Evolutionary conservation across 2,888 invertebrate genomes (phyloP), one percentile per base, ranked within the genome.

Genomic region (Sympetrum striolatum): DNA sequence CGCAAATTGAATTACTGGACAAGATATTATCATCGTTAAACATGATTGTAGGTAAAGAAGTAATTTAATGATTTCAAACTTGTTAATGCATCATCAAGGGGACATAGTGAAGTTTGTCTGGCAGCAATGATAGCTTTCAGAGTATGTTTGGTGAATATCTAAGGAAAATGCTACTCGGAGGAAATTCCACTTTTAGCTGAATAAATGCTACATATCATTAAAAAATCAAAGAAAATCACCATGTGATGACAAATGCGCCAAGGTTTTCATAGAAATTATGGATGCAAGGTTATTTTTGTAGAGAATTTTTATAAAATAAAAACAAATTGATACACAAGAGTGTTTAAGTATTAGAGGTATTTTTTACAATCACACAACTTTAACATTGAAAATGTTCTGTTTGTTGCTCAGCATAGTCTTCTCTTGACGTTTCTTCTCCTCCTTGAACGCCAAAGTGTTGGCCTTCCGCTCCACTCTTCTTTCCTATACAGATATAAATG

Each of bases 391-490:
- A 35, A 92, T 91, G 91, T 92, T 93, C 37, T 96, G 96, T 93
- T 94, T 96, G 92, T 97, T 97, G 93, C 98, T 98, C 91, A 97
- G 93, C 92, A 96, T 94, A 86, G 97, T 96, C 93, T 97, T 97
- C 93, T 96, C 96, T 93, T 97, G 97, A 5, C 96, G 94, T 92
- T 97, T 97, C 94, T 97, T 96, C 93, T 98, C 98, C 92, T 98
- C 97, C 93, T 97, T 98, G 93, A 98, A 98, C 0, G 97, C 98
- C 60, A 96, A 95, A 18, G 95, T 95, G 93, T 98, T 98, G 0
- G 96, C 96, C 93, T 98, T 98, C 94, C 96, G 96, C 93, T 98
- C 98, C 90, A 96, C 93, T 93, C 98, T 95, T 91, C 98, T 95
- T 93, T 98, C 97, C 94, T 94, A 91, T 90, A 93, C 92, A 91